phyloP scores from a whole-genome alignment of 1,140 invertebrate species.

The fruit fly (Drosophila melanogaster) region Release_6_plus_ISO1_MT NT_033779.5:13192001-13192500 shows the following conservation, averaged over 20 bases:
- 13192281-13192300: slow-evolving; percentile 12
- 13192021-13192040: background rate
- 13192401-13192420: slow-evolving; percentile 57
- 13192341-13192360: background rate
- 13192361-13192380: background rate
- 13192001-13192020: background rate
- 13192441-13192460: slow-evolving; percentile 58
- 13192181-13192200: background rate
- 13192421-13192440: slow-evolving; percentile 78
- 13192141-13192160: too few relatives aligned
- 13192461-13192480: slow-evolving; percentile 68
- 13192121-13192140: too few relatives aligned
- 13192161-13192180: background rate
- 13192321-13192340: background rate
- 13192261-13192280: slow-evolving; percentile 19
- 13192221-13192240: slow-evolving; percentile 23
- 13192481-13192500: slow-evolving; percentile 3
- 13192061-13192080: background rate
- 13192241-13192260: slow-evolving; percentile 32
- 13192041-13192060: background rate
- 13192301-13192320: slow-evolving; percentile 10
- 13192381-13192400: slow-evolving; percentile 16
- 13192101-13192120: background rate
- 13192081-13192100: background rate
- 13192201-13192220: slow-evolving; percentile 19